phyloP scores from a whole-genome alignment of 2,888 invertebrate species.

The Xestia ashworthii region DNA sequence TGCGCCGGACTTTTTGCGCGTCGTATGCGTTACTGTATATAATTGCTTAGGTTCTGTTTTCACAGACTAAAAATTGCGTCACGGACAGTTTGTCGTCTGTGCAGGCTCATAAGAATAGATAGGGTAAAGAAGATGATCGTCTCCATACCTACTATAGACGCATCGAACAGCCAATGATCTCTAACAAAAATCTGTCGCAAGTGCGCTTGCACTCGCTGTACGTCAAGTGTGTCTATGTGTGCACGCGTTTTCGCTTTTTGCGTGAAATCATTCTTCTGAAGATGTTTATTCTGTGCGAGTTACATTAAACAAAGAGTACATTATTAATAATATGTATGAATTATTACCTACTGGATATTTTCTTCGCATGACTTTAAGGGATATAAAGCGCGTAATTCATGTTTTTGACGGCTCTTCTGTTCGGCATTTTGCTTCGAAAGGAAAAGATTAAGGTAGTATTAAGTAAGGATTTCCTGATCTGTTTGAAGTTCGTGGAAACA shows the following conservation, averaged over 20 bases:
- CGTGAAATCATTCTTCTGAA: neutral
- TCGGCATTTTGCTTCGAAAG: slow-evolving; percentile 15
- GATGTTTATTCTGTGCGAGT: neutral
- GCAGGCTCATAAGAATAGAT: neutral
- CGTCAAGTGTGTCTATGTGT: neutral
- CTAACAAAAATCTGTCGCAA: neutral
- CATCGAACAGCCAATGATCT: neutral
- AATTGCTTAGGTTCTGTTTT: too few species aligned
- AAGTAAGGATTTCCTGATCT: slow-evolving; percentile 3
- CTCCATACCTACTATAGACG: neutral
- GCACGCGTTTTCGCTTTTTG: neutral
- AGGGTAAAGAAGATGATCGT: neutral
- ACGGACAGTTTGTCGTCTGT: too few species aligned
- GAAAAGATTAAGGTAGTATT: slow-evolving; percentile 10
- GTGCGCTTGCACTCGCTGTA: neutral
- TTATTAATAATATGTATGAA: slow-evolving; percentile 57
- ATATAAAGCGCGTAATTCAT: slow-evolving; percentile 24
- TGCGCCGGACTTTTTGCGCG: too few species aligned
- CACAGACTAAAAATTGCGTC: too few species aligned
- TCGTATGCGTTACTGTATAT: too few species aligned
- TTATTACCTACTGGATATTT: slow-evolving; percentile 50
- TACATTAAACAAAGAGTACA: slow-evolving; percentile 50
- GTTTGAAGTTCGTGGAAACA: slow-evolving; percentile 12
- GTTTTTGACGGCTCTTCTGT: slow-evolving; percentile 28
- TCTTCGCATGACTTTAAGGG: slow-evolving; percentile 29